Percentiles rank a stretch among this genome's conserved stretches.
These are phyloP conservation scores for Stenchaetothrips biformis DNA, from an alignment of 2,888 invertebrate species.

Conservation along the genomic window DNA sequence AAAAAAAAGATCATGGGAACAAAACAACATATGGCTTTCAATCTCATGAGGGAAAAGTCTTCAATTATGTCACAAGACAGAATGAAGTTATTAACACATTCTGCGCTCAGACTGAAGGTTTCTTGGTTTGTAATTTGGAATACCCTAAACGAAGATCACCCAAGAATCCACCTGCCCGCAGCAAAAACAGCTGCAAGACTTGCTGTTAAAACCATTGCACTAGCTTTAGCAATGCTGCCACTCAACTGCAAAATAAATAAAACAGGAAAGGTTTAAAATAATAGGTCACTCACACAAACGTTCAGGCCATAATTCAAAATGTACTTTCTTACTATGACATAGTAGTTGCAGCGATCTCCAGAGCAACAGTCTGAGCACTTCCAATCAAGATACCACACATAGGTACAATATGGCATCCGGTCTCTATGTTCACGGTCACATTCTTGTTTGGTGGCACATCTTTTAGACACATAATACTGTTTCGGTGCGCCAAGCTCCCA, in stretches of 20 bases:
- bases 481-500: constrained; percentile 91
- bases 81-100: no score
- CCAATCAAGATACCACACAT: constrained; percentile 96
- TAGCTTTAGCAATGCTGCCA: constrained; percentile 30
- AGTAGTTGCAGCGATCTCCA: constrained; percentile 94
- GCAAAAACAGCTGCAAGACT: neutral
- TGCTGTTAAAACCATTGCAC: constrained; percentile 3
- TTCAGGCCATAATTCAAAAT: neutral
- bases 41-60: no score
- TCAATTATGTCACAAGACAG: no score
- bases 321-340: constrained; percentile 74
- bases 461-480: constrained; percentile 88
- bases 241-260: constrained; percentile 29
- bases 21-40: no score
- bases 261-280: constrained; percentile 29
- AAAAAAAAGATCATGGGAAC: no score
- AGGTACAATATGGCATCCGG: constrained; percentile 74
- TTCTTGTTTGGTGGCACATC: constrained; percentile 74
- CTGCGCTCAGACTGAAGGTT: no score
- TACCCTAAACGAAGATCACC: neutral
- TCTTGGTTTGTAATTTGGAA: no score
- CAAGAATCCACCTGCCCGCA: neutral
- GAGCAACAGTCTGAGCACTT: constrained; percentile 92
- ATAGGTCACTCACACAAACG: neutral
- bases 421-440: constrained; percentile 68